Percentiles rank a stretch among this genome's conserved stretches.
These are phyloP conservation scores for Scatophagus argus DNA, from an alignment of 2,113 vertebrate genomes.

Conservation along the genomic window DNA sequence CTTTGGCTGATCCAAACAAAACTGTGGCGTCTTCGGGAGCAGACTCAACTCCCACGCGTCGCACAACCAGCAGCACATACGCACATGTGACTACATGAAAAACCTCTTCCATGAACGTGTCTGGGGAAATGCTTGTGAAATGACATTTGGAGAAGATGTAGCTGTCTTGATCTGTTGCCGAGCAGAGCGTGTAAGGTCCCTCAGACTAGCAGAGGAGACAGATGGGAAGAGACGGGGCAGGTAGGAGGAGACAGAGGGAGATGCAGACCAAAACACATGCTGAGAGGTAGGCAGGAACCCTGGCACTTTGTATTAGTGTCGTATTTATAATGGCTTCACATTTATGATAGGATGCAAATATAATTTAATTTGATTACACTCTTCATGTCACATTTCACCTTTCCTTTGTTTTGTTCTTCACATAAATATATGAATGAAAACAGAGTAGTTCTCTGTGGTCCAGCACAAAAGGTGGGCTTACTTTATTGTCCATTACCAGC, in stretches of 20 bases:
- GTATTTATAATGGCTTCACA: slow-evolving; percentile 12
- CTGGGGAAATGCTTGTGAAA: slow-evolving; percentile 62
- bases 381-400: slow-evolving; percentile 12
- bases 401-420: slow-evolving; percentile 22
- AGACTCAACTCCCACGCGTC: slow-evolving; percentile 13
- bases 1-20: slow-evolving; percentile 30
- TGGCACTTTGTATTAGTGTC: slow-evolving; percentile 37
- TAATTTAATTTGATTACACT: slow-evolving; percentile 7
- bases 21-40: slow-evolving; percentile 12
- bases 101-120: slow-evolving; percentile 54
- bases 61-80: slow-evolving; percentile 27
- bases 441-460: slow-evolving; percentile 26
- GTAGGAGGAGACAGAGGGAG: slow-evolving; percentile 34
- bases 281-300: slow-evolving; percentile 26
- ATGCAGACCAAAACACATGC: slow-evolving; percentile 54
- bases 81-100: slow-evolving; percentile 65
- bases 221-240: slow-evolving; percentile 65
- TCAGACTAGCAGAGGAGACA: slow-evolving; percentile 45
- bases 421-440: slow-evolving; percentile 24
- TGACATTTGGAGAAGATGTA: slow-evolving; percentile 74
- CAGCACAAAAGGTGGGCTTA: slow-evolving; percentile 9
- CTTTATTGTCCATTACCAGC: slow-evolving; percentile 37
- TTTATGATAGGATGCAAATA: slow-evolving; percentile 5
- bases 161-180: slow-evolving; percentile 61
- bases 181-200: slow-evolving; percentile 58